Percentiles rank a stretch among this genome's conserved stretches.
Evolutionary conservation across 2,113 vertebrate genomes (phyloP).

Genomic region (Sylvietta virens): DNA sequence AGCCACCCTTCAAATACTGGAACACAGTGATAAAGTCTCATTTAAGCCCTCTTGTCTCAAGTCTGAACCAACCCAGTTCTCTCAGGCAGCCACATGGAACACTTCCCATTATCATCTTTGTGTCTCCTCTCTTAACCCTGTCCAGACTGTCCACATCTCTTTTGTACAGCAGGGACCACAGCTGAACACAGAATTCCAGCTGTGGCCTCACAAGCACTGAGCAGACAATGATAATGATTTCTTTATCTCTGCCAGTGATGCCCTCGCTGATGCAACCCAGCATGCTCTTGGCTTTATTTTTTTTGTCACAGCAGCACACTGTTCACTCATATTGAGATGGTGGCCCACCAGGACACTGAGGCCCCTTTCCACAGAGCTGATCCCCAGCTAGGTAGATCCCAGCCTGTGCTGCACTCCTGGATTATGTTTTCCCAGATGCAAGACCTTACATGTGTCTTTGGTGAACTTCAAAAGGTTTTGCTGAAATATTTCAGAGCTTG

Average conservation of each 20-base stretch:
- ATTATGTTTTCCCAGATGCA: not conserved
- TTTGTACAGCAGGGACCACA: not conserved
- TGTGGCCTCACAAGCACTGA: not conserved
- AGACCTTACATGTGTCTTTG: not conserved
- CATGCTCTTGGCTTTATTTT: not conserved
- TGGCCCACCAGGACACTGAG: not conserved
- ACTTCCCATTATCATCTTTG: not conserved
- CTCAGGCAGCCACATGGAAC: not conserved
- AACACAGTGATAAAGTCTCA: not conserved
- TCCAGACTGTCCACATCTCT: not conserved
- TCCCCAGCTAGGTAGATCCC: not conserved
- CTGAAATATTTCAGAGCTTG: not conserved
- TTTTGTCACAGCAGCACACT: not conserved
- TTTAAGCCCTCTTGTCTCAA: not conserved
- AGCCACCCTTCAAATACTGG: not conserved
- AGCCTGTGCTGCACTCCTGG: not conserved
- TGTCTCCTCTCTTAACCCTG: not conserved
- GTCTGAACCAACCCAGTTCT: not conserved
- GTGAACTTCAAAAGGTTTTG: not conserved
- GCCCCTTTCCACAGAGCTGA: not conserved
- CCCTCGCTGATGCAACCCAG: not conserved
- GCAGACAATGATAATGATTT: not conserved
- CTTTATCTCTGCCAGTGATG: not conserved
- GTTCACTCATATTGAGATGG: not conserved
- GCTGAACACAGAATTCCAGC: not conserved